A percentile compares a stretch with the other conserved stretches of the same genome.
Conservation (phyloP, 2,888 invertebrate genomes). For the Drosophila tripunctata region DNA sequence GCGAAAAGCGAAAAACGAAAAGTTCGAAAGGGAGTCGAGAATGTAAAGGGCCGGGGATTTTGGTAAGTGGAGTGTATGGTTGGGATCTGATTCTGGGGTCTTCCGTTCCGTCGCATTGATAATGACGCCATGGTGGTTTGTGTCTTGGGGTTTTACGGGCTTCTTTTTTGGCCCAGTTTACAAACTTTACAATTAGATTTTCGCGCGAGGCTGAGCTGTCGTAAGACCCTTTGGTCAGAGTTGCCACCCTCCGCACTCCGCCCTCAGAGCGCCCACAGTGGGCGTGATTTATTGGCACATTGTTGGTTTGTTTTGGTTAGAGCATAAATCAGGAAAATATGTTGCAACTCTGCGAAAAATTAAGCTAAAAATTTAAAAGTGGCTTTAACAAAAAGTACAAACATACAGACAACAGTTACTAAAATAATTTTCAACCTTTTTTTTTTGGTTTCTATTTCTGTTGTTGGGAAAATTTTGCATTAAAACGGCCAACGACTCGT, state of each 20-base stretch:
- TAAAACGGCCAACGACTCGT: conserved; percentile 25
- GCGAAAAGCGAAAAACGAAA: conserved; percentile 27
- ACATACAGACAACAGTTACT: conserved; percentile 5
- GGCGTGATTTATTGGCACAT: conserved; percentile 70
- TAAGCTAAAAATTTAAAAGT: conserved; percentile 24
- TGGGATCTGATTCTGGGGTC: conserved; percentile 6
- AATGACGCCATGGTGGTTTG: conserved; percentile 56
- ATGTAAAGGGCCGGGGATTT: background rate
- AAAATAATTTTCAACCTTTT: conserved; percentile 30
- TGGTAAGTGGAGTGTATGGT: conserved; percentile 27
- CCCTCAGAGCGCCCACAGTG: background rate
- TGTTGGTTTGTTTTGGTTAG: conserved; percentile 46
- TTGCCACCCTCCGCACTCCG: background rate
- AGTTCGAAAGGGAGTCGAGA: background rate
- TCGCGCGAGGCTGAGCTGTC: conserved; percentile 44
- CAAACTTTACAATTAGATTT: conserved; percentile 77
- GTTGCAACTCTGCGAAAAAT: conserved; percentile 43
- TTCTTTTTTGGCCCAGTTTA: conserved; percentile 58
- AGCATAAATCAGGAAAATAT: conserved; percentile 69
- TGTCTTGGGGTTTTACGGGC: conserved; percentile 40
- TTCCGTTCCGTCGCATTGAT: conserved; percentile 46
- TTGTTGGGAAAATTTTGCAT: conserved; percentile 9
- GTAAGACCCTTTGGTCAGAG: conserved; percentile 47
- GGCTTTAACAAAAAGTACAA: conserved; percentile 19
- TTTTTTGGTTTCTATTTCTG: background rate